Percentiles rank a stretch among this genome's conserved stretches.
These are phyloP conservation scores for Gonioctena quinquepunctata DNA, from an alignment of 1,140 invertebrate genomes.

Conservation along the genomic window DNA sequence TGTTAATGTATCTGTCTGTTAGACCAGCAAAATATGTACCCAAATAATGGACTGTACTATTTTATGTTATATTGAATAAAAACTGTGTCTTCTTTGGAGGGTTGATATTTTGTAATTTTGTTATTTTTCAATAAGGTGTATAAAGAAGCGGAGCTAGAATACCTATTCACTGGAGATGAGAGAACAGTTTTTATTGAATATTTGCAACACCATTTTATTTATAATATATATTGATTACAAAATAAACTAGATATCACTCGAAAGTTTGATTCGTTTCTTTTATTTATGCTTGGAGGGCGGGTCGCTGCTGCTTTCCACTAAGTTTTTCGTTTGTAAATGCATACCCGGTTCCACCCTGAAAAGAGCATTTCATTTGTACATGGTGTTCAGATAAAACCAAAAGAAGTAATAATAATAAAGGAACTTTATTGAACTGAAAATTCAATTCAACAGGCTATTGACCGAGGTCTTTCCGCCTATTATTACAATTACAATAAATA, in stretches of 20 bases:
- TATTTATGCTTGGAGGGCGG: conserved; percentile 81
- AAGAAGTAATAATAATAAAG: conserved; percentile 21
- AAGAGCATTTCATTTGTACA: too few species aligned
- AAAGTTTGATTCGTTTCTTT: neutral
- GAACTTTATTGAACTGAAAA: too few species aligned
- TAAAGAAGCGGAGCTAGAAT: neutral
- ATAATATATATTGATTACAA: conserved; percentile 9
- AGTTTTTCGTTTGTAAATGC: conserved; percentile 82
- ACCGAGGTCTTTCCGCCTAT: too few species aligned
- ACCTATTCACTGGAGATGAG: neutral
- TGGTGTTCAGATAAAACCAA: too few species aligned
- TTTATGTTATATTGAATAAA: neutral
- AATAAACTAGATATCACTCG: neutral
- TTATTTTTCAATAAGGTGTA: neutral
- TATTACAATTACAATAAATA: too few species aligned
- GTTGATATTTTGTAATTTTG: conserved; percentile 7
- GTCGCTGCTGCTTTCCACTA: conserved; percentile 82
- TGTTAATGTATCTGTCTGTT: conserved; percentile 12
- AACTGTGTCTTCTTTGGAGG: neutral
- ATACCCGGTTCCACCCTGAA: conserved; percentile 93
- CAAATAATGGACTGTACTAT: conserved; percentile 3
- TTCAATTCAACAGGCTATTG: too few species aligned
- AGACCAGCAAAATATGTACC: conserved; percentile 8
- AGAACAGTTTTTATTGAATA: neutral
- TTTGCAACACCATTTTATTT: neutral